phyloP scores from a whole-genome alignment of 64 coral and sea anemone genomes.

The Actinia tenebrosa region DNA sequence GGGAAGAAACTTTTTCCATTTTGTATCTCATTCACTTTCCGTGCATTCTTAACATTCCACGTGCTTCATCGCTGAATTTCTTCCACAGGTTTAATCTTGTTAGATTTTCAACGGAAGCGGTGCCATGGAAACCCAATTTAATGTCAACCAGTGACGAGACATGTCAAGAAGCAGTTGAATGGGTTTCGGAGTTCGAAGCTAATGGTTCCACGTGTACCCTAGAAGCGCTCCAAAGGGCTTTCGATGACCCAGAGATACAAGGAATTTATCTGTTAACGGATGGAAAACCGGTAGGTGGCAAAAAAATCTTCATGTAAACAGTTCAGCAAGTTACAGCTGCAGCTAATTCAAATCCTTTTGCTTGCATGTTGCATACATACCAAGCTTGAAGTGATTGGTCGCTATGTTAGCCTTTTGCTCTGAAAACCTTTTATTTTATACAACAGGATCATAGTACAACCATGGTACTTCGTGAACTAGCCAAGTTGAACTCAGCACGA shows the following conservation, averaged over 20 bases:
- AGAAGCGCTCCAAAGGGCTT: constrained; percentile 67
- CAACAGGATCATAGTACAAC: constrained; percentile 59
- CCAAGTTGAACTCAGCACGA: constrained; percentile 57
- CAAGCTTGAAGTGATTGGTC: too few species aligned
- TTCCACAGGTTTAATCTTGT: constrained; percentile 78
- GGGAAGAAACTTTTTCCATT: neutral
- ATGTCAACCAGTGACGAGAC: constrained; percentile 53
- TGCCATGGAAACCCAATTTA: constrained; percentile 70
- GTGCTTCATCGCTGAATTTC: neutral
- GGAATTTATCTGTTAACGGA: constrained; percentile 66
- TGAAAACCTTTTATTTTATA: too few species aligned
- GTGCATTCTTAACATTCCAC: neutral
- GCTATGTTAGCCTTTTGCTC: too few species aligned
- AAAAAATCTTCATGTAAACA: neutral
- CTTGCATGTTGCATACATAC: too few species aligned
- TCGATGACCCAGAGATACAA: constrained; percentile 56
- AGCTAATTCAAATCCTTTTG: too few species aligned
- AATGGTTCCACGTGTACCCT: constrained; percentile 83
- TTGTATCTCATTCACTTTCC: neutral
- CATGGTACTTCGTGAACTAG: constrained; percentile 58
- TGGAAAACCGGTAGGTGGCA: constrained; percentile 46
- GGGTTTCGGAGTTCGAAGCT: constrained; percentile 80
- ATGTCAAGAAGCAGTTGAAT: constrained; percentile 94
- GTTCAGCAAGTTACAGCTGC: too few species aligned
- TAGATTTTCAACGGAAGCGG: constrained; percentile 78